phyloP scores from a whole-genome alignment of 2,797 vertebrate species.

The Heterohyrax brucei region DNA sequence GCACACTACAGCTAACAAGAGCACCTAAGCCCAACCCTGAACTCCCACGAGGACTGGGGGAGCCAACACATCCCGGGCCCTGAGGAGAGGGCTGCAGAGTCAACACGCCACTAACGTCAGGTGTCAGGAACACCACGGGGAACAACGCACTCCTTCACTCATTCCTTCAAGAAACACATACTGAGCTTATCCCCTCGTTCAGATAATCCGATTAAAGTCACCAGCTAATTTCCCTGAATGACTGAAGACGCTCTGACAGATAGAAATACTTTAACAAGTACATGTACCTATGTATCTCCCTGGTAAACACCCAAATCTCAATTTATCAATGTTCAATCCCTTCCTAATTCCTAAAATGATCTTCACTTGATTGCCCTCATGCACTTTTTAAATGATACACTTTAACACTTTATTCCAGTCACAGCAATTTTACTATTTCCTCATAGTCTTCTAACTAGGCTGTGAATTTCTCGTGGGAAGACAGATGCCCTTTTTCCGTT shows the following conservation, averaged over 20 bases:
- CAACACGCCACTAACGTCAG: not conserved
- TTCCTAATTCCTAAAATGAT: constrained; percentile 16
- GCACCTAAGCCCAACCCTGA: not conserved
- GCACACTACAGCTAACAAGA: constrained; percentile 8
- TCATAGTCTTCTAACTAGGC: constrained; percentile 19
- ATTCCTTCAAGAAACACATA: constrained; percentile 6
- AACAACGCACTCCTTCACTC: not conserved
- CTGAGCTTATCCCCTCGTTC: constrained; percentile 27
- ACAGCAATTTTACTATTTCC: not conserved
- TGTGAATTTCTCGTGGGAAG: constrained; percentile 14
- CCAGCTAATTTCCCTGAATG: constrained; percentile 34
- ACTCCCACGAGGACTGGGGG: constrained; percentile 37
- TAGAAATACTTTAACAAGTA: constrained; percentile 46
- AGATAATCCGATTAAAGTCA: constrained; percentile 32
- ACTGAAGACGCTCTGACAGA: constrained; percentile 49
- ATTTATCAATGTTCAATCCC: constrained; percentile 10
- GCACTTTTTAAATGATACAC: not conserved
- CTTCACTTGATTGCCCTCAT: not conserved
- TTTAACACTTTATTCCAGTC: not conserved
- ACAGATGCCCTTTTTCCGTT: not conserved
- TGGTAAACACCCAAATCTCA: constrained; percentile 53
- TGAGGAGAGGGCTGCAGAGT: not conserved
- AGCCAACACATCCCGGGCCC: constrained; percentile 20
- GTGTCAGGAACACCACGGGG: not conserved
- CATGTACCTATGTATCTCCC: constrained; percentile 15